Evolutionary conservation across 2,113 vertebrate genomes (phyloP).

Genomic region (Laticauda colubrina): DNA sequence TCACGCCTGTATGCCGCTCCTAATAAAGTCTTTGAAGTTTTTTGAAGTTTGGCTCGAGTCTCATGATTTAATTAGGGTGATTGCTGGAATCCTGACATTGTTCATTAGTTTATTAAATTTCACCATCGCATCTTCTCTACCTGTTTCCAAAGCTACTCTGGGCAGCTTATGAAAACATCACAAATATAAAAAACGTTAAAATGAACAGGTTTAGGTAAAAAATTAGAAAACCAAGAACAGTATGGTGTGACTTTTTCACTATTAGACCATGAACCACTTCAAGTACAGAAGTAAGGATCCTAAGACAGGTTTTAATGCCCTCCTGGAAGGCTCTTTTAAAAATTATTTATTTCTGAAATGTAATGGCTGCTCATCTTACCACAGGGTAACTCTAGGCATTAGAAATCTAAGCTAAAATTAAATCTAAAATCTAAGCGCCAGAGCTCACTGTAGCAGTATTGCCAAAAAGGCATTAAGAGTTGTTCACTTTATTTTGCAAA

Average conservation of each 20-base stretch:
- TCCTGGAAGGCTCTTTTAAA: not conserved
- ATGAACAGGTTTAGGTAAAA: not conserved
- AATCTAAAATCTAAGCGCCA: too few species aligned
- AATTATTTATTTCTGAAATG: not conserved
- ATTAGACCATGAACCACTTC: not conserved
- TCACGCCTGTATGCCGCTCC: too few species aligned
- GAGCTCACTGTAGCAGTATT: too few species aligned
- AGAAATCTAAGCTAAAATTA: too few species aligned
- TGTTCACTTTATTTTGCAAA: too few species aligned
- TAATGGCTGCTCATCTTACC: not conserved
- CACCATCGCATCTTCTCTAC: too few species aligned
- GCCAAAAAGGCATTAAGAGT: too few species aligned
- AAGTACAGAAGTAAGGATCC: too few species aligned
- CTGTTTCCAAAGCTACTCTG: not conserved
- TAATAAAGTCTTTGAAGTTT: too few species aligned
- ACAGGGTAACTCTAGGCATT: not conserved
- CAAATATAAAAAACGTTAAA: not conserved
- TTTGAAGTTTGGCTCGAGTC: too few species aligned
- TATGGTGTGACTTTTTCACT: not conserved
- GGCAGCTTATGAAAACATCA: not conserved
- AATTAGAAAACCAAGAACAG: not conserved
- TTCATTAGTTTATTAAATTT: too few species aligned
- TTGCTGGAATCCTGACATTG: not conserved
- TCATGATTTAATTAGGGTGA: too few species aligned
- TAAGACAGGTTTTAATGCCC: not conserved